Conservation (phyloP, 2,113 vertebrate genomes). For the Platanista minor region DNA sequence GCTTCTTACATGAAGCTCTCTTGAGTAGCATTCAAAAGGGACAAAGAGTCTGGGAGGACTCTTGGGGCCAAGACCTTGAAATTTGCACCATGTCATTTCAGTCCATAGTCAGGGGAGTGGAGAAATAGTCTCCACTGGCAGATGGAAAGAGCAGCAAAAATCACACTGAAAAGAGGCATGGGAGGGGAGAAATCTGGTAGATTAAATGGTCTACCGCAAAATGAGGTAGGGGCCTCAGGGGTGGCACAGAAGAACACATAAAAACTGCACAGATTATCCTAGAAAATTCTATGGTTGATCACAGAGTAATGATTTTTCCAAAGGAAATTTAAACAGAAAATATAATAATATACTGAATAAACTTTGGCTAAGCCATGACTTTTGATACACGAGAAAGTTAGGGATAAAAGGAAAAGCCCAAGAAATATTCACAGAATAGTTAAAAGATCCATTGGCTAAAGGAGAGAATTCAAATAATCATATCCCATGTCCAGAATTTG, state of each 20-base stretch:
- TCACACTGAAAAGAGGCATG: not conserved
- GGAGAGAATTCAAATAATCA: not conserved
- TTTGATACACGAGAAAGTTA: not conserved
- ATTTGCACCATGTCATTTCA: not conserved
- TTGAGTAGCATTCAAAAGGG: not conserved
- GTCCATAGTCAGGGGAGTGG: not conserved
- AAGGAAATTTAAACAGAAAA: constrained; percentile 6
- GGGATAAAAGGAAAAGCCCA: not conserved
- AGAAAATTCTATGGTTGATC: not conserved
- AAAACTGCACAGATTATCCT: not conserved
- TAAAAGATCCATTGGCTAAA: not conserved
- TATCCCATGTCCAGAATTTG: not conserved
- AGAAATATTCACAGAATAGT: not conserved
- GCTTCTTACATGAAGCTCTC: not conserved
- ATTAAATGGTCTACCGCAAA: not conserved
- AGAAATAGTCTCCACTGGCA: not conserved
- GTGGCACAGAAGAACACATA: not conserved
- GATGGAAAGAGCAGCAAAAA: not conserved
- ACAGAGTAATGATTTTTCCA: not conserved
- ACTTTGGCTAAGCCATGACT: not conserved
- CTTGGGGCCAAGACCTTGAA: not conserved
- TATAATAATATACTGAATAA: not conserved
- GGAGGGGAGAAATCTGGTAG: not conserved
- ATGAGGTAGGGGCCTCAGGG: not conserved
- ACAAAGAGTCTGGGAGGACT: not conserved